Evolutionary conservation across 2,113 vertebrate species (phyloP).

Genomic region (Lasiurus cinereus): DNA sequence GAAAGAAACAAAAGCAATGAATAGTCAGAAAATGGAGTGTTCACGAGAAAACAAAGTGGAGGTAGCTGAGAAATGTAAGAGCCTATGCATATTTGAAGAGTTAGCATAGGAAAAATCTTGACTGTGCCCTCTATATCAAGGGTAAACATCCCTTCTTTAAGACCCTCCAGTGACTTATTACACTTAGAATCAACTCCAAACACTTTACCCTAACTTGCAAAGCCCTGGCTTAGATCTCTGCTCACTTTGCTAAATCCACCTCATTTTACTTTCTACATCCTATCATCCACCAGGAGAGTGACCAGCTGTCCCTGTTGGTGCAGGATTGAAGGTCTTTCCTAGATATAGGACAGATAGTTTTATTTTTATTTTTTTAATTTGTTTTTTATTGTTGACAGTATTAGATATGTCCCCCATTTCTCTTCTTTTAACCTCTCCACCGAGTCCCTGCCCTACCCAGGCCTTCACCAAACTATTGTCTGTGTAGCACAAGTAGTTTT

Average conservation of each 20-base stretch:
- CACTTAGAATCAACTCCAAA: not conserved
- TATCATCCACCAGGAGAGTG: not conserved
- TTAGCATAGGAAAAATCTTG: not conserved
- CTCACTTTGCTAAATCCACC: not conserved
- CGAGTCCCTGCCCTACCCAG: not conserved
- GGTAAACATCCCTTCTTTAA: not conserved
- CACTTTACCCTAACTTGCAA: not conserved
- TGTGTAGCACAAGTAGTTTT: not conserved
- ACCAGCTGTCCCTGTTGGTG: not conserved
- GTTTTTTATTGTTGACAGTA: not conserved
- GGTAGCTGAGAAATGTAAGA: not conserved
- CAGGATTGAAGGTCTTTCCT: not conserved
- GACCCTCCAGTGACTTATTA: not conserved
- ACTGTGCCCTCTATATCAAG: not conserved
- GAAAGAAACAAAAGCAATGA: constrained; percentile 7
- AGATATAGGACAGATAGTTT: not conserved
- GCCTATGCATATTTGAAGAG: not conserved
- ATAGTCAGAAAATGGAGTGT: not conserved
- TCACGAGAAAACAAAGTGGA: not conserved
- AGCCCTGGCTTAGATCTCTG: not conserved
- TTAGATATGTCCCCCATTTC: not conserved
- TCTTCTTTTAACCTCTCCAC: not conserved
- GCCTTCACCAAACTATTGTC: not conserved
- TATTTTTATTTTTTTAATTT: not conserved
- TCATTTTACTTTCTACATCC: not conserved